Percentiles rank a stretch among this genome's conserved stretches.
phyloP scores from a whole-genome alignment of 2,113 vertebrate genomes.

The Tachuris rubrigastra region DNA sequence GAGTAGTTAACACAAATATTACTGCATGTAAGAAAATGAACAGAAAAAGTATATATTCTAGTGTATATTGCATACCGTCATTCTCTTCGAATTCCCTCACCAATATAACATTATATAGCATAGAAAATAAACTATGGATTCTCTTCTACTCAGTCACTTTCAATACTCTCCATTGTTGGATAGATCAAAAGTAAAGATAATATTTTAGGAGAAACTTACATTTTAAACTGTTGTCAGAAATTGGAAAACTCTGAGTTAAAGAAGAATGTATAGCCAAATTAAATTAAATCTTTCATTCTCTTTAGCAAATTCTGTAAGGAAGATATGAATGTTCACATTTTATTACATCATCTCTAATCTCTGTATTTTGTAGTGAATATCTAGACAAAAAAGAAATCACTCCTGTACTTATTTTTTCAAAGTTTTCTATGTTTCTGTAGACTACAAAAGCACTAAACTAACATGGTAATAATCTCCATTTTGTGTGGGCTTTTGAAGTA shows the following conservation, averaged over 20 bases:
- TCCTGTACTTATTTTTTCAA: not conserved
- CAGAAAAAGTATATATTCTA: not conserved
- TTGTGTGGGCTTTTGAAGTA: not conserved
- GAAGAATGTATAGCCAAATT: not conserved
- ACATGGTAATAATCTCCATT: not conserved
- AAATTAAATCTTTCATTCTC: not conserved
- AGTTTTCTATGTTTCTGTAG: not conserved
- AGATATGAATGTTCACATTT: not conserved
- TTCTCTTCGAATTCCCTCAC: not conserved
- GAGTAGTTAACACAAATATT: not conserved
- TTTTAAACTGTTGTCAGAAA: not conserved
- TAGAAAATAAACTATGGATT: not conserved
- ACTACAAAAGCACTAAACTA: not conserved
- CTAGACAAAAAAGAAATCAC: not conserved
- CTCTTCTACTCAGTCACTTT: not conserved
- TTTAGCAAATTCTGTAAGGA: not conserved
- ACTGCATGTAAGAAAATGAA: not conserved
- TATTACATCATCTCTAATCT: not conserved
- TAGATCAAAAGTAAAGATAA: not conserved
- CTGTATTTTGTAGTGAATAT: not conserved
- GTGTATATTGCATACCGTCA: not conserved
- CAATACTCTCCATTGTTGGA: not conserved
- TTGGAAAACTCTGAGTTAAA: not conserved
- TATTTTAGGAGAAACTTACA: not conserved
- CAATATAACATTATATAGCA: not conserved